These are phyloP conservation scores for Perithous albicinctus DNA, from an alignment of 2,888 invertebrate species.

Conservation along the genomic window DNA sequence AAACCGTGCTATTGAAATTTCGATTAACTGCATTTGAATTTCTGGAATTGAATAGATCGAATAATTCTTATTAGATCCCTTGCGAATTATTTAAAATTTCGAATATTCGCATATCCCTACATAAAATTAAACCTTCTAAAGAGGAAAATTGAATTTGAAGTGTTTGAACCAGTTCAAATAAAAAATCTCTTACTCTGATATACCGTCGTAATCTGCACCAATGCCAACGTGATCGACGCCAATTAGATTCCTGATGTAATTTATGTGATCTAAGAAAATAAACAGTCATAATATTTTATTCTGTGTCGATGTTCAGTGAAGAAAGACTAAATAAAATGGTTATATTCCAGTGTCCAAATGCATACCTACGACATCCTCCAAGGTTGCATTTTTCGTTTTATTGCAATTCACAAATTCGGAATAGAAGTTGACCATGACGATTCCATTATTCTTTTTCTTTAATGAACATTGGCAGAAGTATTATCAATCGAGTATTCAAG, in stretches of 20 bases:
- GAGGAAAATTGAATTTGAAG: no score
- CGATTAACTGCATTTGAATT: no score
- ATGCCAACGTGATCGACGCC: constrained; percentile 86
- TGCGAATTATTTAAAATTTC: no score
- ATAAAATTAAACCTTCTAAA: no score
- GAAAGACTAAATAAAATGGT: no score
- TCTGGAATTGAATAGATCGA: no score
- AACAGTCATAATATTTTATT: background rate
- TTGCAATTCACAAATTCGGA: constrained; percentile 86
- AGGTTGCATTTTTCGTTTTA: constrained; percentile 85
- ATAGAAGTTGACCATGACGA: constrained; percentile 92
- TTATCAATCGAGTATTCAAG: background rate
- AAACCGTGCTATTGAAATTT: no score
- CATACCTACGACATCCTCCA: constrained; percentile 90
- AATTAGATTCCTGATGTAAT: constrained; percentile 85
- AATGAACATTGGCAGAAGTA: constrained; percentile 55
- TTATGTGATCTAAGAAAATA: constrained; percentile 85
- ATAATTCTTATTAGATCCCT: no score
- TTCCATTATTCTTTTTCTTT: constrained; percentile 89
- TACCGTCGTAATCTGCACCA: constrained; percentile 86
- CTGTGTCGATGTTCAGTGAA: background rate
- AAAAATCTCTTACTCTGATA: constrained; percentile 81
- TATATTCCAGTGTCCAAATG: constrained; percentile 29
- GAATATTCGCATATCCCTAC: no score
- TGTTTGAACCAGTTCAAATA: no score